Evolutionary conservation across 2,797 vertebrate species (phyloP).

Genomic region (Poliocrania exsul): DNA sequence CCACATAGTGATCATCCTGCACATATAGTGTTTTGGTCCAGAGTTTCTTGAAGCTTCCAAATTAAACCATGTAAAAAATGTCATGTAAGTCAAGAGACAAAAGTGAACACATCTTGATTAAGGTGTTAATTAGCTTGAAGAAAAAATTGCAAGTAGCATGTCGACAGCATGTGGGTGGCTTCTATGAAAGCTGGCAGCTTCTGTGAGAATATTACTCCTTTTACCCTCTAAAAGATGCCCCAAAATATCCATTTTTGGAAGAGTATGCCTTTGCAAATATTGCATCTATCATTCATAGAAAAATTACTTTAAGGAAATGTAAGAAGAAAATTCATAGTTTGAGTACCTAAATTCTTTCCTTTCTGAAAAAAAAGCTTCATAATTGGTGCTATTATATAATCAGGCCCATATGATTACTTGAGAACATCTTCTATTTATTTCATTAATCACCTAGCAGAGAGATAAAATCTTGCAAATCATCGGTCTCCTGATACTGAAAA

Average conservation of each 20-base stretch:
- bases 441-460: background rate
- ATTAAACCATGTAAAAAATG: background rate
- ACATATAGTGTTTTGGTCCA: background rate
- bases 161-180: background rate
- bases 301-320: background rate
- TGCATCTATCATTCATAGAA: background rate
- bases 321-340: background rate
- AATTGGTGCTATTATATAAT: background rate
- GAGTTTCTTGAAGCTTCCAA: background rate
- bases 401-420: background rate
- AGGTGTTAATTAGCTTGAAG: background rate
- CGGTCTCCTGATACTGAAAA: background rate
- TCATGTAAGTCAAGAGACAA: background rate
- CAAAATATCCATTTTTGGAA: background rate
- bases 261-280: background rate
- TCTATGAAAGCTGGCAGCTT: background rate
- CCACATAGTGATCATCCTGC: background rate
- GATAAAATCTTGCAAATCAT: background rate
- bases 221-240: background rate
- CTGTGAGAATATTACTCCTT: background rate
- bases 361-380: background rate
- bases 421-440: background rate
- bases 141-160: background rate
- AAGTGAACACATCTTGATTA: background rate
- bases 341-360: background rate